Percentiles rank a stretch among this genome's conserved stretches.
Evolutionary conservation across 2,113 vertebrate species (phyloP).

Genomic region (Toxostoma redivivum): DNA sequence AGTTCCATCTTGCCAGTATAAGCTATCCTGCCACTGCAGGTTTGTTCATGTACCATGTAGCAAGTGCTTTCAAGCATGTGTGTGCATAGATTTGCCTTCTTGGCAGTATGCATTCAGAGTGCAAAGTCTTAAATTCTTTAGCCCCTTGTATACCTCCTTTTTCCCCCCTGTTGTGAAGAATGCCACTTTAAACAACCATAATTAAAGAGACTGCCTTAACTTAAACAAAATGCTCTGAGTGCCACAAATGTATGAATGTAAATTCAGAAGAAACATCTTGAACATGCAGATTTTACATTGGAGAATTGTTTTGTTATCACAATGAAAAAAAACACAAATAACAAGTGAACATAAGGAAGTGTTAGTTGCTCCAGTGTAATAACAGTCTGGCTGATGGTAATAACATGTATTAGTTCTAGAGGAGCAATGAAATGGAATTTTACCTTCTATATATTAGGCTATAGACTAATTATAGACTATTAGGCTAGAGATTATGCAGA

Average conservation of each 20-base stretch:
- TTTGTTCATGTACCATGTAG: background rate
- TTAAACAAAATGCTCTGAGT: background rate
- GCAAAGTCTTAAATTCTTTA: background rate
- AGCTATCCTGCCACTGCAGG: background rate
- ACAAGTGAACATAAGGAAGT: background rate
- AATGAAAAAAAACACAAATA: background rate
- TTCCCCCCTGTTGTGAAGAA: accelerated
- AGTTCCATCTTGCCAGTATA: background rate
- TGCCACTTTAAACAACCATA: background rate
- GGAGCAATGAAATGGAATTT: background rate
- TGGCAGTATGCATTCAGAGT: background rate
- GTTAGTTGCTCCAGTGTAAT: background rate
- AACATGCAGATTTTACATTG: background rate
- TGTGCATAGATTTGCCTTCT: background rate
- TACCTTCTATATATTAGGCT: background rate
- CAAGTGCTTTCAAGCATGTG: background rate
- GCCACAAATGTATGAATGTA: background rate
- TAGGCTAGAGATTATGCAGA: background rate
- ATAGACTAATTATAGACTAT: background rate
- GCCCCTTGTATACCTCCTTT: background rate
- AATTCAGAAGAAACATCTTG: background rate
- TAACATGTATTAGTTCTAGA: background rate
- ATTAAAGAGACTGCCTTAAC: background rate
- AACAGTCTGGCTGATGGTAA: background rate
- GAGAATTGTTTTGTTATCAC: background rate